These are phyloP conservation scores for Paracanthobrama guichenoti DNA, from an alignment of 2,113 vertebrate genomes.

Conservation along the genomic window DNA sequence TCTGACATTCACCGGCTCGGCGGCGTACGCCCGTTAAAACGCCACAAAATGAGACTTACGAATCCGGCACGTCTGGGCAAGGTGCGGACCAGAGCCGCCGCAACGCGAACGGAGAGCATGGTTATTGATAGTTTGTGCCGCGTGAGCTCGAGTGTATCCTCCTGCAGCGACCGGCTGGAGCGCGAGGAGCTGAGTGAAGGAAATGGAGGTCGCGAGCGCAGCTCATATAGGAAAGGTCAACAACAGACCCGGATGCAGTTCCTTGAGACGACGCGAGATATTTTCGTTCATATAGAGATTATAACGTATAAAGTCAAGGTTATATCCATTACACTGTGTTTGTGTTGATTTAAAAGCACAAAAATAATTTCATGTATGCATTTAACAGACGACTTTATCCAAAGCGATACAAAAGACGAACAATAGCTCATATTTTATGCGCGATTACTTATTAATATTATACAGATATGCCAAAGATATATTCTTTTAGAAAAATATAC, in stretches of 20 bases:
- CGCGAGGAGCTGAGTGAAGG: constrained; percentile 55
- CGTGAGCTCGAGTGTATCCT: constrained; percentile 64
- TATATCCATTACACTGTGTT: neutral
- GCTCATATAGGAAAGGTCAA: constrained; percentile 55
- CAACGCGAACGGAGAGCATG: constrained; percentile 92
- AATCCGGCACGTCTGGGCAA: constrained; percentile 85
- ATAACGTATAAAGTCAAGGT: neutral
- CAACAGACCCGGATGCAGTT: constrained; percentile 44
- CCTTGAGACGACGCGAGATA: neutral
- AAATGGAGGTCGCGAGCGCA: constrained; percentile 56
- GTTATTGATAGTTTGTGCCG: constrained; percentile 11
- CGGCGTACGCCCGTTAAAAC: neutral
- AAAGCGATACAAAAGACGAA: neutral
- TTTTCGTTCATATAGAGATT: neutral
- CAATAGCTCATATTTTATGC: neutral
- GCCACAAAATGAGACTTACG: constrained; percentile 76
- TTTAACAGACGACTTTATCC: neutral
- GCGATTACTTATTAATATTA: neutral
- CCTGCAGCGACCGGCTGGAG: constrained; percentile 63
- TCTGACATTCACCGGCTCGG: constrained; percentile 21
- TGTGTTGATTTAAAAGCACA: neutral
- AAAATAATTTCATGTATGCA: neutral
- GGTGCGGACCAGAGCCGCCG: constrained; percentile 82
- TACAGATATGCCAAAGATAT: neutral
- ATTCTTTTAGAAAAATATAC: neutral